Evolutionary conservation across 2,888 invertebrate genomes (phyloP), one percentile per base, ranked within the genome.

Genomic region (Pyralis farinalis): DNA sequence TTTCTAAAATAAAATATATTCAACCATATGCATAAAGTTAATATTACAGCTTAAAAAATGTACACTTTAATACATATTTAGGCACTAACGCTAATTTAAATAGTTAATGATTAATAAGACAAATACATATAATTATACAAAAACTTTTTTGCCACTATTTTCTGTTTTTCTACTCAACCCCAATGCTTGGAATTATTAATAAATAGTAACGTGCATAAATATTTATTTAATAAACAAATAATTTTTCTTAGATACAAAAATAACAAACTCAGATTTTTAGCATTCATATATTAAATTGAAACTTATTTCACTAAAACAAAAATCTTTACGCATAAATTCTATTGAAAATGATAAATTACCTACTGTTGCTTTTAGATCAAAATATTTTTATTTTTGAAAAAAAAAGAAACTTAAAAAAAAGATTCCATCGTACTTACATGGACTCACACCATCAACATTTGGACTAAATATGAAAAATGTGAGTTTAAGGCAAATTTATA

Each of bases 1-100:
- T 32, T 61, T 62, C 70, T 72, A 75, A 74, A 74, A 77, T 78
- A 79, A 76, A 72, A 72, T 78, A 71, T 80, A 78, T 66, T 66
- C 62, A 71, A 77, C 63, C 69, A 72, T 75, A 74, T 73, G 70
- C 71, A 75, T 71, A 75, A n/a, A 64, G 60, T 60, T 63, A 67
- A 66, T 66, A 54, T 71, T 75, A 73, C 58, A 73, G 71, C 75
- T 78, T 73, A 75, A 65, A 63, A 67, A 64, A 31, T 62, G 58
- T 68, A 72, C 58, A 63, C 43, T 47, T 42, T 44, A 44, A 38
- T 47, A 35, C 39, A 43, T 31, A 42, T 49, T n/a, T 45, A 49
- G 44, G 44, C 44, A 44, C 47, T 49, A 49, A 25, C 22, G 30
- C 40, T 44, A 47, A 36, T 16, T 16, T 16, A 16, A 16, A 16